phyloP scores from a whole-genome alignment of 2,888 invertebrate genomes.

The Chymomyza amoena region DNA sequence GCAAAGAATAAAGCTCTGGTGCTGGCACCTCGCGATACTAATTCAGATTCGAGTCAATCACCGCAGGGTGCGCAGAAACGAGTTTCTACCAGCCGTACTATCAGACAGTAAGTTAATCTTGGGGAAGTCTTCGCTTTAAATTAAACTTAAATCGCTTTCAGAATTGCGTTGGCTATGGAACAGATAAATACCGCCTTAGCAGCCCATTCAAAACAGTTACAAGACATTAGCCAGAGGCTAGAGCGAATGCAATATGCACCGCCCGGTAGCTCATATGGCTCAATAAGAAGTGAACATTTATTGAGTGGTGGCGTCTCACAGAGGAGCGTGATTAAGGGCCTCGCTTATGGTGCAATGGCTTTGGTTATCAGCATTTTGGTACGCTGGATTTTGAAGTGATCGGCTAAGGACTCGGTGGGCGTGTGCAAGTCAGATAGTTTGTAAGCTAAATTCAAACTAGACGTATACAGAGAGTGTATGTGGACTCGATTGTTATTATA shows the following conservation, averaged over 20 bases:
- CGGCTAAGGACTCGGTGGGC: not conserved
- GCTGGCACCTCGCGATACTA: conserved; percentile 78
- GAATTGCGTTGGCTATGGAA: conserved; percentile 79
- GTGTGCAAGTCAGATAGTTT: conserved; percentile 20
- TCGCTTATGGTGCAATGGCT: conserved; percentile 67
- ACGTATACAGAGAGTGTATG: not conserved
- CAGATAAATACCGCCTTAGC: conserved; percentile 80
- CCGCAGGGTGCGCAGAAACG: conserved; percentile 68
- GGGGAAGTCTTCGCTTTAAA: not conserved
- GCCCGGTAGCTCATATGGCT: not conserved
- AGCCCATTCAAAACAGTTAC: conserved; percentile 80
- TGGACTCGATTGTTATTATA: not conserved
- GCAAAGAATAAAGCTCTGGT: conserved; percentile 53
- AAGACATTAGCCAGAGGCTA: conserved; percentile 68
- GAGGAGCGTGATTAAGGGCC: conserved; percentile 63
- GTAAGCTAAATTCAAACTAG: not conserved
- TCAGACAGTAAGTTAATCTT: conserved; percentile 55
- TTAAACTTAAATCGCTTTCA: conserved; percentile 43
- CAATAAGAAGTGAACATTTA: conserved; percentile 26
- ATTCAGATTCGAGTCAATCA: conserved; percentile 80
- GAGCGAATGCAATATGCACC: conserved; percentile 76
- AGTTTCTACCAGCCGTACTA: conserved; percentile 38
- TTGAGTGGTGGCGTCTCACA: conserved; percentile 58
- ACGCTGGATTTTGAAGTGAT: conserved; percentile 73
- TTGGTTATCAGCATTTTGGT: conserved; percentile 66